phyloP scores from a whole-genome alignment of 1,140 invertebrate species.

The Melanaphis sacchari region DNA sequence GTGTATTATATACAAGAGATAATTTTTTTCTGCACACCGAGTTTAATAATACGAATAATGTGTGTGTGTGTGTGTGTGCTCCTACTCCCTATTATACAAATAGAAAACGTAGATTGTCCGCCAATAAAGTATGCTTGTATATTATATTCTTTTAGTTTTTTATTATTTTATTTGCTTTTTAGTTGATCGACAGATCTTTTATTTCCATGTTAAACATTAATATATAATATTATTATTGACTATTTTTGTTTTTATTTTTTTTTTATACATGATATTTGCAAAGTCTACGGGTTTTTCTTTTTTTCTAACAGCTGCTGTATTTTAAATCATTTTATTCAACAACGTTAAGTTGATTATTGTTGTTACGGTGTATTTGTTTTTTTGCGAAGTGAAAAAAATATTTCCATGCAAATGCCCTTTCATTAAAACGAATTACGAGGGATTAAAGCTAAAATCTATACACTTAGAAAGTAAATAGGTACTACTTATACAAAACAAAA shows the following conservation, averaged over 20 bases:
- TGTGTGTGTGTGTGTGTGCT: neutral
- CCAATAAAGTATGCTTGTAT: neutral
- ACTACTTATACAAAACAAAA: neutral
- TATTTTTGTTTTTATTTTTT: neutral
- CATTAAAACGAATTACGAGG: neutral
- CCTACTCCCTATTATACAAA: neutral
- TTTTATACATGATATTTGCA: neutral
- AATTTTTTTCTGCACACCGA: neutral
- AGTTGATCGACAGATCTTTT: neutral
- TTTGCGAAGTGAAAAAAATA: neutral
- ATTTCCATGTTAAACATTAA: neutral
- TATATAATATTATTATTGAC: neutral
- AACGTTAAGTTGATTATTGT: neutral
- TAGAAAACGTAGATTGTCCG: neutral
- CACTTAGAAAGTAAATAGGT: neutral
- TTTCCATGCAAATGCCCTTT: neutral
- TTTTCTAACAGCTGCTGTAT: neutral
- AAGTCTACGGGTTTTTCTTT: neutral
- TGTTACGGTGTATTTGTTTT: neutral
- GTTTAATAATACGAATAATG: conserved; percentile 8
- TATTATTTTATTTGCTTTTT: neutral
- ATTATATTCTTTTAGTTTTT: neutral
- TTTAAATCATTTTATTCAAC: neutral
- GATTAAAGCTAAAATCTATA: neutral
- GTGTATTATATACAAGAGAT: neutral